Conservation (phyloP, 2,113 vertebrate species). For the Clarias gariepinus region DNA sequence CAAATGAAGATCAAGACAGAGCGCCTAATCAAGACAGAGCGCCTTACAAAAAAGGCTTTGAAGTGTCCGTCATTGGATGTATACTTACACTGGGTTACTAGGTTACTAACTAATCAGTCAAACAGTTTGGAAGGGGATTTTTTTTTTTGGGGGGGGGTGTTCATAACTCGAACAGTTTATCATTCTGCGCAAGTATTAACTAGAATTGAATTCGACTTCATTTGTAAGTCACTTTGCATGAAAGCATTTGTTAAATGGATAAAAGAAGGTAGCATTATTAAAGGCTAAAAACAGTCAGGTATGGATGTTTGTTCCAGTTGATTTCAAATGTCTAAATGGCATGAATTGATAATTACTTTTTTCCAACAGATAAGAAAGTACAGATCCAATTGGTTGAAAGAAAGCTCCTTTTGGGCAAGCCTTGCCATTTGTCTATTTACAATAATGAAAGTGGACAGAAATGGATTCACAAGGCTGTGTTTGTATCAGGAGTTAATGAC, state of each 20-base stretch:
- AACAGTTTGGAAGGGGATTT: too few relatives aligned
- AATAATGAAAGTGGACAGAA: slow-evolving; percentile 67
- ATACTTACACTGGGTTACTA: too few relatives aligned
- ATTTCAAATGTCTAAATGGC: slow-evolving; percentile 55
- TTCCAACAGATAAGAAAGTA: background rate
- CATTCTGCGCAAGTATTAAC: background rate
- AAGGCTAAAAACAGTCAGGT: background rate
- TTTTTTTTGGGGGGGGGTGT: too few relatives aligned
- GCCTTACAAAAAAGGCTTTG: too few relatives aligned
- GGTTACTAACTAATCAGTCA: too few relatives aligned
- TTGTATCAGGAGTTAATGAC: slow-evolving; percentile 69
- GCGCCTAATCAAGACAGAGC: too few relatives aligned
- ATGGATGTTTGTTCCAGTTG: slow-evolving; percentile 31
- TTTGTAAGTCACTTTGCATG: background rate
- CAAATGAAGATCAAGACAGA: too few relatives aligned
- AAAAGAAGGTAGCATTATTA: background rate
- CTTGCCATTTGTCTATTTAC: slow-evolving; percentile 50
- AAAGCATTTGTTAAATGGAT: background rate
- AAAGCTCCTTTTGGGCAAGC: slow-evolving; percentile 38
- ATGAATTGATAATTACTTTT: slow-evolving; percentile 25
- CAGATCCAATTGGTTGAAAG: slow-evolving; percentile 34
- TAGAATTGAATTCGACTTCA: background rate
- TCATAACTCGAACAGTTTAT: background rate
- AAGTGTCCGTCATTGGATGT: too few relatives aligned
- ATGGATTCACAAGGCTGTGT: slow-evolving; percentile 60